Conservation (phyloP, 2,113 vertebrate species). For the Meles meles region DNA sequence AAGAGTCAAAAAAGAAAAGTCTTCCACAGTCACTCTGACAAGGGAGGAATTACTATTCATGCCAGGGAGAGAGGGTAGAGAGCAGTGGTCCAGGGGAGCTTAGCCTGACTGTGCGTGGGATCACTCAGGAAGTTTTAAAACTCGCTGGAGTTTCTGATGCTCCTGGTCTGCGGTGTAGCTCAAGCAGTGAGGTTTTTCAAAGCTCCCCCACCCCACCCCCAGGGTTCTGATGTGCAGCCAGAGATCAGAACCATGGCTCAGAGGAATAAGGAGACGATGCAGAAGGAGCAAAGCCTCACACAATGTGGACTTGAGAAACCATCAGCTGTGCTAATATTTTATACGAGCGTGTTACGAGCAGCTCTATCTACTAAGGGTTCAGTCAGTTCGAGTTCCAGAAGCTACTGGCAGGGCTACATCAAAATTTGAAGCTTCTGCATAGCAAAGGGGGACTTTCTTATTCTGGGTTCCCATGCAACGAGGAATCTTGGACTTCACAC, state of each 20-base stretch:
- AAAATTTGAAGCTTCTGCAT: background rate
- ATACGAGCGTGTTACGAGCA: rapidly evolving
- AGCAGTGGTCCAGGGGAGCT: background rate
- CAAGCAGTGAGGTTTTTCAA: background rate
- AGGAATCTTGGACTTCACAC: background rate
- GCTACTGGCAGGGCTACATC: no score
- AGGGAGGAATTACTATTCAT: background rate
- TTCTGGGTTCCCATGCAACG: background rate
- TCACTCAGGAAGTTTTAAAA: background rate
- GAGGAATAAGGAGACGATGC: rapidly evolving
- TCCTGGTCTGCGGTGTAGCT: rapidly evolving
- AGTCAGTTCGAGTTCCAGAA: background rate
- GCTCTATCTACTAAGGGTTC: rapidly evolving
- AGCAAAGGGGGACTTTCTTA: background rate
- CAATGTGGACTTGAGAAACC: rapidly evolving
- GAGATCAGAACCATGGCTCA: background rate
- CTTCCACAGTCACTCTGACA: background rate
- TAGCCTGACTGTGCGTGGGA: rapidly evolving
- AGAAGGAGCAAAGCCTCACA: background rate
- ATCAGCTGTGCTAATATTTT: rapidly evolving
- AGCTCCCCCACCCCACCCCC: background rate
- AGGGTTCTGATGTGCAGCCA: background rate
- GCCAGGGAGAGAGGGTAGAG: background rate
- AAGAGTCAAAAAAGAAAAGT: background rate
- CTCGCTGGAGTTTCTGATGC: background rate